phyloP scores from a whole-genome alignment of 2,797 vertebrate species.

The Sebastiscus tertius region DNA sequence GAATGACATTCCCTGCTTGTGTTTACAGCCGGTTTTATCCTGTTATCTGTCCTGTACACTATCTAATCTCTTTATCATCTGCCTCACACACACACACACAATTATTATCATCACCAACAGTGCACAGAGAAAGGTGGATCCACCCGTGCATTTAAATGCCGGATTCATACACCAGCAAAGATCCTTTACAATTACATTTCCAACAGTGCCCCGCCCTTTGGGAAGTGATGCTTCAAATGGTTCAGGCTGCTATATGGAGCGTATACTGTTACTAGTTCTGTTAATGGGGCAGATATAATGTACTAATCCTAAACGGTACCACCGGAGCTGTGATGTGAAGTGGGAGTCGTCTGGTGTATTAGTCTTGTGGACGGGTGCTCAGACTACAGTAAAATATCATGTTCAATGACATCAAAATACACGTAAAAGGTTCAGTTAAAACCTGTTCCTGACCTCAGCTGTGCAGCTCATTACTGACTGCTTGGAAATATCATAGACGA shows the following conservation, averaged over 20 bases:
- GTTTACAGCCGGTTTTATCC: conserved; percentile 6
- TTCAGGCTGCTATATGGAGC: conserved; percentile 5
- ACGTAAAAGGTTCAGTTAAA: neutral
- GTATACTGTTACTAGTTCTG: neutral
- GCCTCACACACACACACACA: neutral
- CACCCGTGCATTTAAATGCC: neutral
- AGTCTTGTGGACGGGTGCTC: neutral
- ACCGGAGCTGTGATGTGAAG: neutral
- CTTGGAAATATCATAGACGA: neutral
- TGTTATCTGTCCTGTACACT: conserved; percentile 10
- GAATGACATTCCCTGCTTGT: neutral
- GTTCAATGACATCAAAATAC: neutral
- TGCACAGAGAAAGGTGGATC: neutral
- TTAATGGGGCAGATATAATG: neutral
- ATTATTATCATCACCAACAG: conserved; percentile 8
- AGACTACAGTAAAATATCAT: neutral
- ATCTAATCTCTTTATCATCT: conserved; percentile 5
- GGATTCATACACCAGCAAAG: neutral
- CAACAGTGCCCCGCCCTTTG: neutral
- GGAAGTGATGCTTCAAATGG: neutral
- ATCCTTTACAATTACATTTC: neutral
- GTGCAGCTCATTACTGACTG: neutral
- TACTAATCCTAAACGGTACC: neutral
- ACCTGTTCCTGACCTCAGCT: neutral
- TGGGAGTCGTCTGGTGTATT: neutral